Evolutionary conservation across 2,113 vertebrate species (phyloP).

Genomic region (Ciconia boyciana): DNA sequence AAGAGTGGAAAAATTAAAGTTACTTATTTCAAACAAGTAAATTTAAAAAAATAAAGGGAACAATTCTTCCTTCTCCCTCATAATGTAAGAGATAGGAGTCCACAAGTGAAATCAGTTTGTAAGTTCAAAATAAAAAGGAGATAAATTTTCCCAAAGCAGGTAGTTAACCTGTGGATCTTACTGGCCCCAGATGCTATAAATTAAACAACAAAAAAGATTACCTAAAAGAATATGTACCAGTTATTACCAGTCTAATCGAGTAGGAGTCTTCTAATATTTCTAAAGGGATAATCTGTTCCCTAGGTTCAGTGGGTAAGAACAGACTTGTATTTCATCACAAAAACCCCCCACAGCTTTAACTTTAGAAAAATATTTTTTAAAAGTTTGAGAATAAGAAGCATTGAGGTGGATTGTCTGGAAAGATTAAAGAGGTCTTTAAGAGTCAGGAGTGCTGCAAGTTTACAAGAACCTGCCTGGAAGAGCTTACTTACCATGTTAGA

Average conservation of each 20-base stretch:
- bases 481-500: fast-evolving
- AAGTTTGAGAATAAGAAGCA: neutral
- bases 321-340: neutral
- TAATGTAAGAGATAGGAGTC: neutral
- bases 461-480: neutral
- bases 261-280: neutral
- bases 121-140: neutral
- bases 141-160: neutral
- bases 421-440: neutral
- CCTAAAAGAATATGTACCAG: neutral
- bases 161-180: neutral
- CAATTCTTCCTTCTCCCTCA: neutral
- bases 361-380: neutral
- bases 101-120: neutral
- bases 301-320: neutral
- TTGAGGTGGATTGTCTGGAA: neutral
- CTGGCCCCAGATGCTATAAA: neutral
- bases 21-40: neutral
- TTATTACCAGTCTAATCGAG: neutral
- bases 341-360: neutral
- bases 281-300: neutral
- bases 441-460: neutral
- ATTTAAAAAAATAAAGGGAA: neutral
- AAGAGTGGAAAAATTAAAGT: neutral
- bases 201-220: neutral